Evolutionary conservation across 2,888 invertebrate species (phyloP).

Genomic region (Maniola hyperantus): DNA sequence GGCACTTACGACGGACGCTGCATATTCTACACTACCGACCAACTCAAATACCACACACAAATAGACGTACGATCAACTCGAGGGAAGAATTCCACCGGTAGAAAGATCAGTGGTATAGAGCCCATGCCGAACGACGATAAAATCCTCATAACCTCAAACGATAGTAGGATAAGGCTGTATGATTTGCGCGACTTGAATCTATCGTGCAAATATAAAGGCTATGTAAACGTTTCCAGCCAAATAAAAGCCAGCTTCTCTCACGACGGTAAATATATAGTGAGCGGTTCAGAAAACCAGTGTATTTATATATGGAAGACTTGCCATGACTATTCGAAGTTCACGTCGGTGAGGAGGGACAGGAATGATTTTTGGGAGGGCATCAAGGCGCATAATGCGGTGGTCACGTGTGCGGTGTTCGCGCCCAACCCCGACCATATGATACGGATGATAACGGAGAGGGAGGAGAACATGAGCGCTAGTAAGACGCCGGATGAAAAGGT

Average conservation of each 20-base stretch:
- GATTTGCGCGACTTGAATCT: constrained; percentile 96
- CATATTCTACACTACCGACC: constrained; percentile 99
- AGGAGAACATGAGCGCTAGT: constrained; percentile 60
- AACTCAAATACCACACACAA: constrained; percentile 98
- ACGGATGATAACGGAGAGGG: constrained; percentile 85
- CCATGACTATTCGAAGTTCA: constrained; percentile 97
- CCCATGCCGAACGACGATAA: constrained; percentile 98
- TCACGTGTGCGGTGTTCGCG: constrained; percentile 98
- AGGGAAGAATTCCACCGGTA: constrained; percentile 96
- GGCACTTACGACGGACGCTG: constrained; percentile 99
- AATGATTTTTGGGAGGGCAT: constrained; percentile 98
- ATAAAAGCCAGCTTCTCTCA: constrained; percentile 99
- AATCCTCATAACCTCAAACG: constrained; percentile 98
- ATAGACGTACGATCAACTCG: constrained; percentile 97
- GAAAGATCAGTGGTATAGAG: constrained; percentile 98
- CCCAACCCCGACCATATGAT: constrained; percentile 97
- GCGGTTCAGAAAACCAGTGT: constrained; percentile 98
- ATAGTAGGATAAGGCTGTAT: constrained; percentile 97
- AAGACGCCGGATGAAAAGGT: constrained; percentile 53
- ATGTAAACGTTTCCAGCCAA: constrained; percentile 97
- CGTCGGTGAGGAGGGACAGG: constrained; percentile 94
- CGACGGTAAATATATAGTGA: constrained; percentile 98
- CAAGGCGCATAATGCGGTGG: constrained; percentile 95
- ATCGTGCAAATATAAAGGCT: constrained; percentile 96
- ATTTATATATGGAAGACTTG: constrained; percentile 99